Conservation (phyloP, 2,888 invertebrate genomes). For the Hesperia comma region DNA sequence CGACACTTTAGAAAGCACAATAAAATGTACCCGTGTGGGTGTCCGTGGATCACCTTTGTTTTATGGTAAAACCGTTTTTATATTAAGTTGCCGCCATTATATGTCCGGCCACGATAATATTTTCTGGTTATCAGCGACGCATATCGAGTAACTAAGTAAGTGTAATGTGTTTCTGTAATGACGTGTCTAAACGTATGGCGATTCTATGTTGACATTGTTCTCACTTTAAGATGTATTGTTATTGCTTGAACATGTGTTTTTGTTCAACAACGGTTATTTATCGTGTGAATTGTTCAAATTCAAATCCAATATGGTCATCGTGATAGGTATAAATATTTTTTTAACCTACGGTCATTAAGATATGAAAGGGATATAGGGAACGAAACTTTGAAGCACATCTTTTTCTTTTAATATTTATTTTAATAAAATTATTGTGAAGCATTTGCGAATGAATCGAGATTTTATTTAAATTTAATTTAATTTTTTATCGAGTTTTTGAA, state of each 20-base stretch:
- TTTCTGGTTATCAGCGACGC: constrained; percentile 41
- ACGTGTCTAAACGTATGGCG: constrained; percentile 28
- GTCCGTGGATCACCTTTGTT: constrained; percentile 62
- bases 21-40: constrained; percentile 64
- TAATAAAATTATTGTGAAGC: too few species aligned
- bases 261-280: neutral
- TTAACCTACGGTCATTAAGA: too few species aligned
- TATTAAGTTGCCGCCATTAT: constrained; percentile 57
- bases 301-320: too few species aligned
- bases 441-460: too few species aligned
- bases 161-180: constrained; percentile 32
- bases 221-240: constrained; percentile 23
- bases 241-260: constrained; percentile 16
- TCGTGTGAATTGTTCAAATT: neutral
- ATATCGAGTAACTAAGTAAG: constrained; percentile 38
- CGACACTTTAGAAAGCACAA: constrained; percentile 51
- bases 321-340: too few species aligned
- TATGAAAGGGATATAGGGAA: too few species aligned
- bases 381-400: too few species aligned
- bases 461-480: too few species aligned
- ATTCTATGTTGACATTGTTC: constrained; percentile 22
- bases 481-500: too few species aligned
- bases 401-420: too few species aligned
- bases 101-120: constrained; percentile 42
- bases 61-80: constrained; percentile 63